phyloP scores from a whole-genome alignment of 2,888 invertebrate species.

The Drosophila algonquin region DNA sequence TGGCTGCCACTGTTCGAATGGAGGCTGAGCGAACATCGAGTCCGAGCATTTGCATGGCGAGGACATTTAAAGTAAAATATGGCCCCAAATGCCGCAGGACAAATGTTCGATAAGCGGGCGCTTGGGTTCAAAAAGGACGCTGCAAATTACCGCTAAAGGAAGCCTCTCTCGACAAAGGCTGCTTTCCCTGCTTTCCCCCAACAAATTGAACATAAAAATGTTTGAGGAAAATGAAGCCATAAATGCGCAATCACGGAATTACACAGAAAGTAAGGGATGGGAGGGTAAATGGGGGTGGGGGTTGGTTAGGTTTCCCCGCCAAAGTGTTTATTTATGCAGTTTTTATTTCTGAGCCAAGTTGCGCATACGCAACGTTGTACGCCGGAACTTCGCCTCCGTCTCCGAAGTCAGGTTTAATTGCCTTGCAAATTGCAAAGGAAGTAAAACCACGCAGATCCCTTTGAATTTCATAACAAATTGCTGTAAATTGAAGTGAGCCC shows the following conservation, averaged over 20 bases:
- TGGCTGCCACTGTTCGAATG: constrained; percentile 27
- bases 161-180: constrained; percentile 4
- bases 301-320: constrained; percentile 15
- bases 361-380: constrained; percentile 47
- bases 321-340: constrained; percentile 77
- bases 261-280: constrained; percentile 48
- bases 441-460: constrained; percentile 41
- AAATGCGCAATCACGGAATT: constrained; percentile 80
- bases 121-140: constrained; percentile 64
- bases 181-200: neutral
- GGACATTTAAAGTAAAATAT: constrained; percentile 77
- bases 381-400: constrained; percentile 9
- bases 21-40: neutral
- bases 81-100: constrained; percentile 55
- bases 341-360: constrained; percentile 39
- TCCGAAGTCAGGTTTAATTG: constrained; percentile 73
- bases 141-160: constrained; percentile 71
- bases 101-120: constrained; percentile 61
- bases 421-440: constrained; percentile 70
- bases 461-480: constrained; percentile 71
- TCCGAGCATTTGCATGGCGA: constrained; percentile 66
- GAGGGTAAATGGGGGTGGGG: neutral
- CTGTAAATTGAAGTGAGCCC: constrained; percentile 52
- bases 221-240: constrained; percentile 75
- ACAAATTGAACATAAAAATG: constrained; percentile 67